phyloP scores from a whole-genome alignment of 2,797 vertebrate species.

The Coendou prehensilis region DNA sequence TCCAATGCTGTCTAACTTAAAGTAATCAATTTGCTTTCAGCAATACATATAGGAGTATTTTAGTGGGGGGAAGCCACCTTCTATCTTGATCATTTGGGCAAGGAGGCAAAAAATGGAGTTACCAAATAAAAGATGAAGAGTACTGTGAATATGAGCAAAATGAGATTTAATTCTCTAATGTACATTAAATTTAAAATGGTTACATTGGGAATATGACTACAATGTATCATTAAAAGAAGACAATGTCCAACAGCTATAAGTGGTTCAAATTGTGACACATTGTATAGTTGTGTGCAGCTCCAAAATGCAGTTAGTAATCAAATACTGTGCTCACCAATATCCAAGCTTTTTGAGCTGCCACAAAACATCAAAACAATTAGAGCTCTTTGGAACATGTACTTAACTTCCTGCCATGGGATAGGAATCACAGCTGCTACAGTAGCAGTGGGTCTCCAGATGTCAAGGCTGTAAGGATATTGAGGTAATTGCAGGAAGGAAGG shows the following conservation, averaged over 20 bases:
- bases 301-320: background rate
- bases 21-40: background rate
- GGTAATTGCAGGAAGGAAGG: conserved; percentile 82
- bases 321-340: background rate
- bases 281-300: background rate
- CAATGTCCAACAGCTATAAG: fast-evolving
- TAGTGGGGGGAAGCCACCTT: background rate
- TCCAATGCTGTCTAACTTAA: background rate
- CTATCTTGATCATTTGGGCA: background rate
- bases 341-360: conserved; percentile 43
- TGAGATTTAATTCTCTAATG: background rate
- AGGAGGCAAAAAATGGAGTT: too few species aligned
- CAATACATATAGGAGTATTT: background rate
- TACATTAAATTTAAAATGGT: background rate
- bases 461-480: conserved; percentile 46
- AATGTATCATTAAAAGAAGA: background rate
- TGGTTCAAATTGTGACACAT: background rate
- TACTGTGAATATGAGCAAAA: fast-evolving
- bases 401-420: conserved; percentile 74
- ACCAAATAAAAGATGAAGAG: background rate
- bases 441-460: conserved; percentile 79
- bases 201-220: too few species aligned
- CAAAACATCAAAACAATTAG: conserved; percentile 57
- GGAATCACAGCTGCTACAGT: conserved; percentile 71
- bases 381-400: conserved; percentile 2